Conservation (phyloP, 2,888 invertebrate genomes). For the Malthinus seriepunctatus region DNA sequence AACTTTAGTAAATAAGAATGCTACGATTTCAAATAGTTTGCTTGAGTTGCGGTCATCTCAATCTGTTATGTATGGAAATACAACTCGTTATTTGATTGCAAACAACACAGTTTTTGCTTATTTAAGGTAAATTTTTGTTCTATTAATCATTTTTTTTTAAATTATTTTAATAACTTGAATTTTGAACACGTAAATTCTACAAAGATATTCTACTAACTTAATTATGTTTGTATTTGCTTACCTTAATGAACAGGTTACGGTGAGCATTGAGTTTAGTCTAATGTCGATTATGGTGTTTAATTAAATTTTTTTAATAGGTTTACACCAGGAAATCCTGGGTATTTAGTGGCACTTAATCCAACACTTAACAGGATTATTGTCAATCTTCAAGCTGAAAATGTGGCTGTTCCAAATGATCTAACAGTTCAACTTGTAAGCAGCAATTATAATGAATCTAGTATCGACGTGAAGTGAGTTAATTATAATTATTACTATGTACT, state of each 20-base stretch:
- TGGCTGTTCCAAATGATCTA: conserved; percentile 60
- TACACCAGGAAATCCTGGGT: conserved; percentile 75
- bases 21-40: conserved; percentile 48
- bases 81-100: conserved; percentile 53
- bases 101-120: conserved; percentile 65
- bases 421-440: conserved; percentile 63
- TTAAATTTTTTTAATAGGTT: conserved; percentile 57
- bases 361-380: conserved; percentile 55
- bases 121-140: conserved; percentile 62
- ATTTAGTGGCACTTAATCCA: conserved; percentile 73
- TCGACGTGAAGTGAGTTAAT: conserved; percentile 53
- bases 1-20: conserved; percentile 53
- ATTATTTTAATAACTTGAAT: not conserved
- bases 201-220: not conserved
- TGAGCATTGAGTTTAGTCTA: not conserved
- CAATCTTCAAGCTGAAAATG: conserved; percentile 58
- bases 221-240: conserved; percentile 5
- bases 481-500: conserved; percentile 7
- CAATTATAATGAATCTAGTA: conserved; percentile 55
- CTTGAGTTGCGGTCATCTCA: conserved; percentile 57
- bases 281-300: not conserved
- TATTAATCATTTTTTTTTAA: not conserved
- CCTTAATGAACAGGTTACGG: conserved; percentile 18
- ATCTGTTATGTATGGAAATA: conserved; percentile 68
- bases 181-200: not conserved